A percentile compares a stretch with the other conserved stretches of the same genome.
phyloP scores from a whole-genome alignment of 2,888 invertebrate genomes.

The Apamea epomidion region DNA sequence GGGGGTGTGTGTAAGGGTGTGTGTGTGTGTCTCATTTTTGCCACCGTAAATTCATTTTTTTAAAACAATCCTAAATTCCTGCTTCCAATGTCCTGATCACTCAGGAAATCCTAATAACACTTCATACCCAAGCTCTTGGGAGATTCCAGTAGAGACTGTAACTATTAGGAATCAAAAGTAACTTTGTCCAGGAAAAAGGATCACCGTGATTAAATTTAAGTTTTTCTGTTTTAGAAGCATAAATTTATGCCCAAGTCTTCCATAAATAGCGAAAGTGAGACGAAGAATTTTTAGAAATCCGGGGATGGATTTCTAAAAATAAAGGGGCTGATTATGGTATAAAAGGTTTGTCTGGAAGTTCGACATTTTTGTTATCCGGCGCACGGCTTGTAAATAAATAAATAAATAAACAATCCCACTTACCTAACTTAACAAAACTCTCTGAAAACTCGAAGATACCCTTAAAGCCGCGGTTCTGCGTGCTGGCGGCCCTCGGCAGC shows the following conservation, averaged over 20 bases:
- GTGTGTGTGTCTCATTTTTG: not conserved
- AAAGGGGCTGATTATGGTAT: no score
- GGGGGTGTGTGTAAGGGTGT: no score
- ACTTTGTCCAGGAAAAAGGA: not conserved
- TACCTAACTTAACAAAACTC: slow-evolving; percentile 99
- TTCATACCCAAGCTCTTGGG: not conserved
- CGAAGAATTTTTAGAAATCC: no score
- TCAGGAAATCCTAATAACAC: not conserved
- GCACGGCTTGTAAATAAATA: not conserved
- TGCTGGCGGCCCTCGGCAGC: slow-evolving; percentile 96
- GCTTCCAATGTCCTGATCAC: not conserved
- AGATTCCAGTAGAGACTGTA: not conserved
- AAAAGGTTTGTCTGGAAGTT: no score
- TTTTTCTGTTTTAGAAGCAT: no score
- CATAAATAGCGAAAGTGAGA: no score
- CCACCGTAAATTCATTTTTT: not conserved
- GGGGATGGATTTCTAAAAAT: no score
- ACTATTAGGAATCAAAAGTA: not conserved
- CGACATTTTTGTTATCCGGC: no score
- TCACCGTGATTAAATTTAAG: no score
- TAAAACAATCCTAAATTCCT: not conserved
- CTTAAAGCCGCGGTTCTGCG: slow-evolving; percentile 99
- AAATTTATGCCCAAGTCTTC: no score
- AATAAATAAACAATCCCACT: slow-evolving; percentile 74
- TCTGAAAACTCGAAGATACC: slow-evolving; percentile 99